Percentiles rank a stretch among this genome's conserved stretches.
These are phyloP conservation scores for Neodiprion pinetum DNA, from an alignment of 1,140 invertebrate species.

Conservation along the genomic window DNA sequence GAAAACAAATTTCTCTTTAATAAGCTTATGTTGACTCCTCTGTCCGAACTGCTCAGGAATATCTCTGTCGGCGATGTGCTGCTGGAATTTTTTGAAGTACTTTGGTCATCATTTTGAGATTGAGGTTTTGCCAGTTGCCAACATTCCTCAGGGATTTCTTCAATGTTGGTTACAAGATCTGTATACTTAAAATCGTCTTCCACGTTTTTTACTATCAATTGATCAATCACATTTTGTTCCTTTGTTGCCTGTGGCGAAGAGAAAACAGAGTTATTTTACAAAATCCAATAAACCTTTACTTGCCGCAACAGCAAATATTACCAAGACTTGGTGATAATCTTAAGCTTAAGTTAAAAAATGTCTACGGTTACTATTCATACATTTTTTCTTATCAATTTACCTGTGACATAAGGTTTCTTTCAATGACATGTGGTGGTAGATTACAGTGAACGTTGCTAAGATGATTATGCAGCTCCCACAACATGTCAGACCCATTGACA, in stretches of 20 bases:
- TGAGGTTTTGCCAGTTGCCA: neutral
- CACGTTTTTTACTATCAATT: constrained; percentile 45
- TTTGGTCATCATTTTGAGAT: neutral
- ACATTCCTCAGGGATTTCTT: neutral
- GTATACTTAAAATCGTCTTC: constrained; percentile 36
- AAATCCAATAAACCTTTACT: constrained; percentile 11
- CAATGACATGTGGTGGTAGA: constrained; percentile 54
- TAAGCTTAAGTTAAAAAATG: neutral
- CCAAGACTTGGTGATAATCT: neutral
- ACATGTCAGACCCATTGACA: constrained; percentile 51
- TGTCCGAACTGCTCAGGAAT: neutral
- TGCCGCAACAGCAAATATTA: neutral
- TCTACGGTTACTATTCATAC: neutral
- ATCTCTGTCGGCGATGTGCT: neutral
- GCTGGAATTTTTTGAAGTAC: neutral
- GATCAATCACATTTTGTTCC: constrained; percentile 44
- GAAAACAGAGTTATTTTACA: constrained; percentile 17
- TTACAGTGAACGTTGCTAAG: constrained; percentile 58
- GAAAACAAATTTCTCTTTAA: neutral
- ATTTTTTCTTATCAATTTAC: constrained; percentile 32
- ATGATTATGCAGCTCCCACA: constrained; percentile 58
- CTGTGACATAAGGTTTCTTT: constrained; percentile 46
- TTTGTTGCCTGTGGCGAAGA: constrained; percentile 37
- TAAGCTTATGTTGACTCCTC: neutral
- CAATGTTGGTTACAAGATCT: constrained; percentile 15